A percentile compares a stretch with the other conserved stretches of the same genome.
phyloP scores from a whole-genome alignment of 37 sponge, comb jelly and placozoan genomes.

The Axinella damicornis region DNA sequence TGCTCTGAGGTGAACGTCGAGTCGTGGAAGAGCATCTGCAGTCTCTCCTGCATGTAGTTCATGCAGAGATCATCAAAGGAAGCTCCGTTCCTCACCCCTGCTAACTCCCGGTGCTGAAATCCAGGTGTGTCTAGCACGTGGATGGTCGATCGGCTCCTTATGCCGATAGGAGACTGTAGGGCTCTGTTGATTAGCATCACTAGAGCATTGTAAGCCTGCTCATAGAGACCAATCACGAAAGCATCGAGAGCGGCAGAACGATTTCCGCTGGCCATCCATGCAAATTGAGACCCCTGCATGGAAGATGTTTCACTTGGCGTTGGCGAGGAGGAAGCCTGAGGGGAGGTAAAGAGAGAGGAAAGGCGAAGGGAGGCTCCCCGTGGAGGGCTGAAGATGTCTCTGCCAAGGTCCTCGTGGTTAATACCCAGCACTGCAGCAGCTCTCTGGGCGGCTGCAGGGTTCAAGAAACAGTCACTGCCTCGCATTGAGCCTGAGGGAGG shows the following conservation, averaged over 20 bases:
- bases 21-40: slow-evolving; percentile 97
- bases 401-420: slow-evolving; percentile 86
- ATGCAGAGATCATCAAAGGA: slow-evolving; percentile 93
- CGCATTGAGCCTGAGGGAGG: slow-evolving; percentile 51
- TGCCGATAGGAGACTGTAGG: slow-evolving; percentile 35
- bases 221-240: slow-evolving; percentile 97
- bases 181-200: slow-evolving; percentile 93
- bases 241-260: slow-evolving; percentile 70
- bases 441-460: slow-evolving; percentile 94
- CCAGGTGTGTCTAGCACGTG: slow-evolving; percentile 96
- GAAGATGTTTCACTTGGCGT: slow-evolving; percentile 49
- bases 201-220: slow-evolving; percentile 92
- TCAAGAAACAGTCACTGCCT: slow-evolving; percentile 85
- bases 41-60: slow-evolving; percentile 96
- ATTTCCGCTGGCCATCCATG: slow-evolving; percentile 34
- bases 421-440: slow-evolving; percentile 96
- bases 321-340: slow-evolving; percentile 41
- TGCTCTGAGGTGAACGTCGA: slow-evolving; percentile 90
- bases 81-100: slow-evolving; percentile 61
- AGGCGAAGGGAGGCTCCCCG: slow-evolving; percentile 53
- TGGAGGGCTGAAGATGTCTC: slow-evolving; percentile 89
- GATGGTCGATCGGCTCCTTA: slow-evolving; percentile 74
- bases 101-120: slow-evolving; percentile 87
- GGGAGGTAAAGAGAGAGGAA: slow-evolving; percentile 24
- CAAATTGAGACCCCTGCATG: slow-evolving; percentile 32